Percentiles rank a stretch among this genome's conserved stretches.
These are phyloP conservation scores for Contarinia nasturtii DNA, from an alignment of 1,140 invertebrate species.

Conservation along the genomic window DNA sequence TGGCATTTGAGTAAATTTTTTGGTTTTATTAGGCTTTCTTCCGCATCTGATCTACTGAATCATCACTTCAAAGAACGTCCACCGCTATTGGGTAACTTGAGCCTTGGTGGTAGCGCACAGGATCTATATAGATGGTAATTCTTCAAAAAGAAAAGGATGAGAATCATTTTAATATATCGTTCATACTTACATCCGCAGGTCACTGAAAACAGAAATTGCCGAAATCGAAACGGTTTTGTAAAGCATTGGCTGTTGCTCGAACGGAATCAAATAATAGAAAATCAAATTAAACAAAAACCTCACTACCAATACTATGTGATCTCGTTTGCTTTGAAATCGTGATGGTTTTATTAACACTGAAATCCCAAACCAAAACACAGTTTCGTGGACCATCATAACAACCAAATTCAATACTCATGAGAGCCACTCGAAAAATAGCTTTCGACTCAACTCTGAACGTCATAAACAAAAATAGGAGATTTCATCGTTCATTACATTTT, in stretches of 20 bases:
- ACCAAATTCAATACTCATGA: too few relatives aligned
- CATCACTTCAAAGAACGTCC: slow-evolving; percentile 21
- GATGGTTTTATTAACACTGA: too few relatives aligned
- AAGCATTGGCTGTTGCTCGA: slow-evolving; percentile 14
- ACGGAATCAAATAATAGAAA: too few relatives aligned
- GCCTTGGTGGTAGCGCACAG: slow-evolving; percentile 25
- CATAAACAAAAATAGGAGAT: too few relatives aligned
- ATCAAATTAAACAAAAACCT: too few relatives aligned
- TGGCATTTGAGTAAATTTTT: background rate
- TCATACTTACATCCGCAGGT: slow-evolving; percentile 19
- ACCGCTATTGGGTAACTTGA: slow-evolving; percentile 20
- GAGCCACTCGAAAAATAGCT: too few relatives aligned
- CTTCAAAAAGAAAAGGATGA: slow-evolving; percentile 5
- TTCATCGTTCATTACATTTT: too few relatives aligned
- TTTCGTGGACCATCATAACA: too few relatives aligned
- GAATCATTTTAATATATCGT: background rate
- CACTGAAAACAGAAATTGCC: slow-evolving; percentile 50
- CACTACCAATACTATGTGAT: too few relatives aligned
- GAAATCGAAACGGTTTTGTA: slow-evolving; percentile 82
- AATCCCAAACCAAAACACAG: too few relatives aligned
- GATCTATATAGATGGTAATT: slow-evolving; percentile 28
- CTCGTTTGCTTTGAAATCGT: too few relatives aligned
- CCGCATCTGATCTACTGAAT: slow-evolving; percentile 23
- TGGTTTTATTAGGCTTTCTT: slow-evolving; percentile 15
- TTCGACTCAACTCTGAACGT: too few relatives aligned